A percentile compares a stretch with the other conserved stretches of the same genome.
These are phyloP conservation scores for Chloromyia formosa DNA, from an alignment of 2,888 invertebrate species.

Conservation along the genomic window DNA sequence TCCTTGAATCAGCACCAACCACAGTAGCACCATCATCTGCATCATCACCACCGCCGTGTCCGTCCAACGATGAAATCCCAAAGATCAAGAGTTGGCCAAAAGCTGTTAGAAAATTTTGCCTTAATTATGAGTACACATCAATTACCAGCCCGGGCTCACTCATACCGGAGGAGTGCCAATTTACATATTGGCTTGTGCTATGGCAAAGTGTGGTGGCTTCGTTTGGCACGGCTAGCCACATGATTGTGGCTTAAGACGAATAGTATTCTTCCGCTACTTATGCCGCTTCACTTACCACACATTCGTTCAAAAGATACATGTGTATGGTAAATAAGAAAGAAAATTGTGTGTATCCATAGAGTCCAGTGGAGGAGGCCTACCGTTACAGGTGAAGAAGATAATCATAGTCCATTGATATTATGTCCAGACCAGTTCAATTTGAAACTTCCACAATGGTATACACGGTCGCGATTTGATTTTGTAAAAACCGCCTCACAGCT, in stretches of 20 bases:
- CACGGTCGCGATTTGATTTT: slow-evolving; percentile 20
- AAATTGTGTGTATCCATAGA: background rate
- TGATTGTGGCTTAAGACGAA: no score
- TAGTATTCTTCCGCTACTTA: no score
- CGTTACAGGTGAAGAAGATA: slow-evolving; percentile 43
- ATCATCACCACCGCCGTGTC: no score
- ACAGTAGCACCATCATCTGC: no score
- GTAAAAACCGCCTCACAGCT: background rate
- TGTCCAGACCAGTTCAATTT: slow-evolving; percentile 40
- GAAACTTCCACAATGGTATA: slow-evolving; percentile 32
- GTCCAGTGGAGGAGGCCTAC: slow-evolving; percentile 42
- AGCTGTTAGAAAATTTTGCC: slow-evolving; percentile 20
- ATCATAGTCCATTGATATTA: slow-evolving; percentile 32
- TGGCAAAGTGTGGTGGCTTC: background rate
- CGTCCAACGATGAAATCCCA: no score
- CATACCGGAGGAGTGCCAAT: background rate
- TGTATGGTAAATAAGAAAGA: background rate
- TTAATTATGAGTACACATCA: slow-evolving; percentile 21
- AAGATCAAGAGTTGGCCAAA: no score
- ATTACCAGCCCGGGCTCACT: no score
- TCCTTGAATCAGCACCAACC: no score
- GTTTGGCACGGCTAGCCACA: background rate
- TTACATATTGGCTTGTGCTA: slow-evolving; percentile 8
- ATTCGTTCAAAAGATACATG: background rate
- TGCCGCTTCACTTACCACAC: slow-evolving; percentile 5